Evolutionary conservation across 2,113 vertebrate species (phyloP).

Genomic region (Vulpes ferrilata): DNA sequence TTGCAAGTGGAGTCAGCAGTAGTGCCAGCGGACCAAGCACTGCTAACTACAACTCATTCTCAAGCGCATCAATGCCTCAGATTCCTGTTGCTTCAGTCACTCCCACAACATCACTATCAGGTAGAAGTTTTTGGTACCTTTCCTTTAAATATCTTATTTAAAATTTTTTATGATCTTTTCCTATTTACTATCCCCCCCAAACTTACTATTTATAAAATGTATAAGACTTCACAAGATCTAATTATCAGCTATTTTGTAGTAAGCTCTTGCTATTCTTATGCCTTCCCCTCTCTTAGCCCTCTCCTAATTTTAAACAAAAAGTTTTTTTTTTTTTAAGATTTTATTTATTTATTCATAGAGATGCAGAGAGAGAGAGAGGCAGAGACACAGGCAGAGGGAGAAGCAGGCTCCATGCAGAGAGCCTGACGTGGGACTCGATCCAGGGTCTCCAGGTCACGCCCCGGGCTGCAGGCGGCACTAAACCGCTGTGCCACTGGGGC

Average conservation of each 20-base stretch:
- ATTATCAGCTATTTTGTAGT: background rate
- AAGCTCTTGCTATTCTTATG: background rate
- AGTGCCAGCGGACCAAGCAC: conserved; percentile 87
- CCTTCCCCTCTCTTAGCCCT: background rate
- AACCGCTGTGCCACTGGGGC: no score
- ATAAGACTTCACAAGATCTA: background rate
- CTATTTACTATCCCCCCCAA: background rate
- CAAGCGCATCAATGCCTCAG: conserved; percentile 95
- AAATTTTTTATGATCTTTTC: background rate
- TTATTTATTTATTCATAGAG: no score
- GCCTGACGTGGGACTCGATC: no score
- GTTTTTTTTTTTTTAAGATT: background rate
- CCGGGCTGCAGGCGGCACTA: no score
- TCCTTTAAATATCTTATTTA: background rate
- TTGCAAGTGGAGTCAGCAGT: conserved; percentile 85
- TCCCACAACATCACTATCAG: conserved; percentile 96
- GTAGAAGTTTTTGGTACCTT: conserved; percentile 83
- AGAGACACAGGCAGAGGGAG: no score
- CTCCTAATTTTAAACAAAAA: background rate
- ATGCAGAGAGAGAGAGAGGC: no score
- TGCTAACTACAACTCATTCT: conserved; percentile 96
- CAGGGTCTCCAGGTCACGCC: no score
- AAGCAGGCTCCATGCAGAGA: no score
- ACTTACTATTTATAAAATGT: background rate
- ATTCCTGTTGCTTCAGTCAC: conserved; percentile 99